Base-by-base conservation (phyloP, 2,888 invertebrate genomes). In the Liposcelis brunnea region DNA sequence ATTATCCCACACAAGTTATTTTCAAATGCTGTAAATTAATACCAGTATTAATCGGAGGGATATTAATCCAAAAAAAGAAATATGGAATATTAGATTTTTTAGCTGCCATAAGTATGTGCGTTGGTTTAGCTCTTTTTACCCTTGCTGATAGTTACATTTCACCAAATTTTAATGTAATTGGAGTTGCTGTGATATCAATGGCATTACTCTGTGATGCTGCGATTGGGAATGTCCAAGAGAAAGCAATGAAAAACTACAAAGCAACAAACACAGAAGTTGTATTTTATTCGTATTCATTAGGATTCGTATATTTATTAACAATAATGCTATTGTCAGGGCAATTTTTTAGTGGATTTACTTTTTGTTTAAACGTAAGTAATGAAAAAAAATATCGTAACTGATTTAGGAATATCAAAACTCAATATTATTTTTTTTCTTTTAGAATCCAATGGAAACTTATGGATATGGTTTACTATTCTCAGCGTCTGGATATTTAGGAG, bases 21-120 rank as follows among this genome's bases (percentile, higher is more conserved):
- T 97, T 97, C 61, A 95, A 95, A 62, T 93, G 93, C 61, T 97
- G 95, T 63, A 97, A 97, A 62, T 70, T 95, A 0, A 89, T 95
- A 55, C 95, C 95, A 0, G 95, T 95, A 1, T 74, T 97, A 60
- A 75, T 91, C 49, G 95, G 95, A 16, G 89, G 93, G 53, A 85
- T 94, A 52, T 58, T 95, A 42, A 93, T 95, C 56, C 80, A 94
- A 66, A 80, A 82, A 47, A 93, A 93, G 65, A 73, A 73, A 53
- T 91, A 91, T 62, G 80, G 80, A 1, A 68, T 76, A 14, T 59
- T 90, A 49, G 93, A 94, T 61, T 83, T 91, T 61, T 54, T 78
- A 6, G 86, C 93, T 0, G 89, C 91, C 42, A 57, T 77, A 6
- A 66, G 80, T 44, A 91, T 94, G 90, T 89, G 90, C 61, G 57